Base-by-base conservation (phyloP, 53 echinoderm and acorn worm species). In the Actinopyga echinites region DNA sequence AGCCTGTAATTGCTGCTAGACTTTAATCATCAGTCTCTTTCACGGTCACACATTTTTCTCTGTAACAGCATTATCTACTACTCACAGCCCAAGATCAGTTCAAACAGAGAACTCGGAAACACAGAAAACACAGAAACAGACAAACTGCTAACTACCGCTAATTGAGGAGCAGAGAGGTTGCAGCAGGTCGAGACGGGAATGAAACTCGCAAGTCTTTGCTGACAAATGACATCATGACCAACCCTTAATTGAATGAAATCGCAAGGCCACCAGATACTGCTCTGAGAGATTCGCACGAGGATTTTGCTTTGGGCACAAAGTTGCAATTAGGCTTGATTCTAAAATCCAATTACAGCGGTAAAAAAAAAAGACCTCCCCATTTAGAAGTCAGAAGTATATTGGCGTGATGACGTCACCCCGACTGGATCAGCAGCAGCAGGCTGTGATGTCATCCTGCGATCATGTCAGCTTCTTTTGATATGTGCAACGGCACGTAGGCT, bases 331-430 rank as follows among this genome's bases (percentile, higher is more conserved):
- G 40, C 31, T 68, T 34, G 68, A 38, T 68, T 68, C 23, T 34
- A 68, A 68, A 68, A 68, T 68, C 68, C 38, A 68, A 68, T 68
- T 68, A 68, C 68, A 30, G 40, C 38, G 21, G 20, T n/a, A n/a
- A n/a, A 36, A 68, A 68, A 37, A 67, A 34, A 36, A 22, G 22
- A 38, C 21, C 68, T 68, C 19, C 68, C 38, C n/a, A 34, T 35
- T 34, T 34, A 68, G 49, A 49, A 49, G 49, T 49, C 49, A 49
- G 49, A 49, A 15, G 49, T 6, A 40, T 49, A 49, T 5, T 49
- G 17, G 17, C 49, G n/a, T n/a, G n/a, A 49, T 49, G 49, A 49
- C 49, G 49, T 49, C 49, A 49, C 49, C 17, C 15, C 49, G 0
- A 17, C 17, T 49, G 49, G 1, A 49, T 15, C 3, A 17, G 49